Conservation (phyloP, 2,113 vertebrate species). For the Acanthochromis polyacanthus region DNA sequence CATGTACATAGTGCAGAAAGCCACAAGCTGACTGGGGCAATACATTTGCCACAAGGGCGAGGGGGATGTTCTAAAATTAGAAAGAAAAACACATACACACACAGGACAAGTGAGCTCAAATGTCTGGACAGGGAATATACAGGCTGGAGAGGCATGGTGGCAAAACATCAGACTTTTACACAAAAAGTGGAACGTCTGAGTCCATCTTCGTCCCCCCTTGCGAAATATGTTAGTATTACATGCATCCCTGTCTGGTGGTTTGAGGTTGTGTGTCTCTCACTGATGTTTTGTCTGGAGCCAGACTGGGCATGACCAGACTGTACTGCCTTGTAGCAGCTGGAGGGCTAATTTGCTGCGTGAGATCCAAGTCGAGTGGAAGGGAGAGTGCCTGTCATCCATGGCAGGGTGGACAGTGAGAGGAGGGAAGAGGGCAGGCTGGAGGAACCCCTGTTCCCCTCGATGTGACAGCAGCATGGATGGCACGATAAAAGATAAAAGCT, state of each 20-base stretch:
- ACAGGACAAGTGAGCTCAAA: conserved; percentile 16
- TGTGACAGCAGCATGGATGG: conserved; percentile 23
- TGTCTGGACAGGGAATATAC: conserved; percentile 21
- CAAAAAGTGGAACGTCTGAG: conserved; percentile 54
- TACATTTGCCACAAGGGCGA: conserved; percentile 22
- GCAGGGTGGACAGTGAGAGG: conserved; percentile 18
- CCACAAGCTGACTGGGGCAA: conserved; percentile 21
- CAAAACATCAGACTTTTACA: conserved; percentile 24
- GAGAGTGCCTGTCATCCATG: conserved; percentile 32
- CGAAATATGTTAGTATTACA: conserved; percentile 60
- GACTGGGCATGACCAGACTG: conserved; percentile 65
- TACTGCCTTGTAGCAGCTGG: conserved; percentile 63
- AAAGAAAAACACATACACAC: conserved; percentile 7
- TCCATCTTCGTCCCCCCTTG: conserved; percentile 22
- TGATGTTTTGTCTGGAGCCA: conserved; percentile 74
- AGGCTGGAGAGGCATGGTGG: conserved; percentile 8
- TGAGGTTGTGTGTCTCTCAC: conserved; percentile 52
- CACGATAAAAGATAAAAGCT: conserved; percentile 42
- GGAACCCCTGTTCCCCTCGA: conserved; percentile 30
- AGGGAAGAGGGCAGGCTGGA: conserved; percentile 4
- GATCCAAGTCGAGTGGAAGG: conserved; percentile 34
- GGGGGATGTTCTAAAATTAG: conserved; percentile 47
- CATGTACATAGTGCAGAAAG: conserved; percentile 6
- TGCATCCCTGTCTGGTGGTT: conserved; percentile 52
- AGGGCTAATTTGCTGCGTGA: conserved; percentile 52